Evolutionary conservation across 2,888 invertebrate species (phyloP).

Genomic region (Anoncus sp.): DNA sequence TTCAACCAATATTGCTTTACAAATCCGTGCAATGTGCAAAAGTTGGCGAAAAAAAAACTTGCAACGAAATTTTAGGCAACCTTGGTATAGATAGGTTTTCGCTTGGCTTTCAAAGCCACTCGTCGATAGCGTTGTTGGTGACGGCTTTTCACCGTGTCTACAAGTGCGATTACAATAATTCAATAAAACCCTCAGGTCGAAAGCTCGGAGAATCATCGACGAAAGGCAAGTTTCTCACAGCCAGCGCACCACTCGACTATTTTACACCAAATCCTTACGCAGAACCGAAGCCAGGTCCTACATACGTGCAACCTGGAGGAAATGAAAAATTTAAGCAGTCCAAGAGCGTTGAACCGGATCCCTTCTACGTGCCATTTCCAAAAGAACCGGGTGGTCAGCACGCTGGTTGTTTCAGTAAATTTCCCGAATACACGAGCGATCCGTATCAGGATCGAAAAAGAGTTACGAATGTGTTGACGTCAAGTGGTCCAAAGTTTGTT

Average conservation of each 20-base stretch:
- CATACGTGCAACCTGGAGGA: conserved; percentile 70
- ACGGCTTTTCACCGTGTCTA: background rate
- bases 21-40: no score
- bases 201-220: conserved; percentile 18
- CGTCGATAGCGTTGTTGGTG: background rate
- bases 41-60: no score
- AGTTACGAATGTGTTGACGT: conserved; percentile 1
- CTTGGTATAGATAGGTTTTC: no score
- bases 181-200: conserved; percentile 31
- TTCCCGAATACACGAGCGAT: conserved; percentile 75
- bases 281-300: conserved; percentile 67
- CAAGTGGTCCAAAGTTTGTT: conserved; percentile 65
- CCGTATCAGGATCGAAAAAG: conserved; percentile 65
- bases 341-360: conserved; percentile 51
- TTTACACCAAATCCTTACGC: conserved; percentile 80
- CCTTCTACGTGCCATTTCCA: conserved; percentile 75
- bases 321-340: conserved; percentile 32
- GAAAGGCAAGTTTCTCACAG: conserved; percentile 65
- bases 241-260: conserved; percentile 71
- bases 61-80: no score
- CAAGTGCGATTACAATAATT: background rate
- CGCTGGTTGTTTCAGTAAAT: conserved; percentile 81
- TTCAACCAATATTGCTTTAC: no score
- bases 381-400: conserved; percentile 80
- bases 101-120: background rate